Conservation (phyloP, 2,113 vertebrate species). For the Passer montanus region DNA sequence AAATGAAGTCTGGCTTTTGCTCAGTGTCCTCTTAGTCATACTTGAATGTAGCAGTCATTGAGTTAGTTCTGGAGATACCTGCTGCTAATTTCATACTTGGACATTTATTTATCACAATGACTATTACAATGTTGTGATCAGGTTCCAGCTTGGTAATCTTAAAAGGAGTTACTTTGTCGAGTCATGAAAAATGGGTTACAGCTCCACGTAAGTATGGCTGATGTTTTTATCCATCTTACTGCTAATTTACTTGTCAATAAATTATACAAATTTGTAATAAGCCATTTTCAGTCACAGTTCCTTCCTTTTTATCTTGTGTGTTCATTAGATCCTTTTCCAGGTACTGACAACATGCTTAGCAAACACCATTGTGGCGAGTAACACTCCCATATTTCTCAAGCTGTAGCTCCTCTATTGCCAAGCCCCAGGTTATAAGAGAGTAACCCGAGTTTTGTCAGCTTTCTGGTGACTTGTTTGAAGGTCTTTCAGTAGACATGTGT, state of each 20-base stretch:
- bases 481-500: not conserved
- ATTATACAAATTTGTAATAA: not conserved
- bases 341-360: not conserved
- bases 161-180: not conserved
- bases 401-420: not conserved
- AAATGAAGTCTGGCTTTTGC: not conserved
- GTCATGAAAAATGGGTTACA: not conserved
- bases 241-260: not conserved
- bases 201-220: not conserved
- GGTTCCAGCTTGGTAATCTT: not conserved
- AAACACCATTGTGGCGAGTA: not conserved
- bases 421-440: not conserved
- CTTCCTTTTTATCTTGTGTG: not conserved
- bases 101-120: not conserved
- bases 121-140: not conserved
- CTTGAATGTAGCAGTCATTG: not conserved
- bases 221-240: not conserved
- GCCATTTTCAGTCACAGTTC: not conserved
- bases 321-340: not conserved
- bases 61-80: not conserved
- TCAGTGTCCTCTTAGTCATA: not conserved
- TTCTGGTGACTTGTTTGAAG: not conserved
- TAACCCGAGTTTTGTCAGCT: not conserved
- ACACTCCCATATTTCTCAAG: not conserved
- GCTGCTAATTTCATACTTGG: not conserved